Conservation (phyloP, 2,797 vertebrate species). For the Myotis findleyi region DNA sequence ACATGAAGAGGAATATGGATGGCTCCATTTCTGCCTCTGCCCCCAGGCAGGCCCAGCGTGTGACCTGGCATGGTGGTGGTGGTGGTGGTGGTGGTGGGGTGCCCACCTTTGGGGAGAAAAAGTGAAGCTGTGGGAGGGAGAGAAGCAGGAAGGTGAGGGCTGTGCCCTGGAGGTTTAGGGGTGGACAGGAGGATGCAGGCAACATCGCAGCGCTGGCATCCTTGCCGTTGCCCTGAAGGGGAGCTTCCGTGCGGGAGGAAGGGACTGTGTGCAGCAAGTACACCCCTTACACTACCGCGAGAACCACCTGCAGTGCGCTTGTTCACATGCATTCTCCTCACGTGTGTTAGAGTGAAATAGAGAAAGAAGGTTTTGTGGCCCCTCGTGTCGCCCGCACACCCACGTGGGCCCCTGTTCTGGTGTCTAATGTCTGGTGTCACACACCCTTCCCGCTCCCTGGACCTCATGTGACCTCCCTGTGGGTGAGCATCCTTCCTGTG, state of each 20-base stretch:
- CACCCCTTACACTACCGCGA: not conserved
- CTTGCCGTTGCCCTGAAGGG: not conserved
- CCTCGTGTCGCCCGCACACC: rapidly evolving
- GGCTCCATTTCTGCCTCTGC: not conserved
- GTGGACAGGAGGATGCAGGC: not conserved
- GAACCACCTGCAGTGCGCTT: not conserved
- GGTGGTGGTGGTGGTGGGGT: not conserved
- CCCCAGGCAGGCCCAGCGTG: rapidly evolving
- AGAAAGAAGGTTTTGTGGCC: not conserved
- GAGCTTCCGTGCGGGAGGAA: not conserved
- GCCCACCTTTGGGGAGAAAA: not conserved
- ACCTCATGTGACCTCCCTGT: not conserved
- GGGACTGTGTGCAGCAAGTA: rapidly evolving
- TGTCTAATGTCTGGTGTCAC: not conserved
- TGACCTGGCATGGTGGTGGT: not conserved
- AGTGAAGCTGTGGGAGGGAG: not conserved
- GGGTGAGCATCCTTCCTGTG: not conserved
- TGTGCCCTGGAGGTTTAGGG: not conserved
- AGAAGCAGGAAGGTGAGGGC: rapidly evolving
- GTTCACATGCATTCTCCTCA: not conserved
- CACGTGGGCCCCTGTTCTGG: not conserved
- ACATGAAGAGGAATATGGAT: not conserved
- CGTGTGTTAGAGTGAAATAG: not conserved
- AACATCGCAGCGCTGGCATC: not conserved
- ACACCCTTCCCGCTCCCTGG: not conserved